Conservation (phyloP, 2,797 vertebrate genomes). For the Myripristis jacobus region DNA sequence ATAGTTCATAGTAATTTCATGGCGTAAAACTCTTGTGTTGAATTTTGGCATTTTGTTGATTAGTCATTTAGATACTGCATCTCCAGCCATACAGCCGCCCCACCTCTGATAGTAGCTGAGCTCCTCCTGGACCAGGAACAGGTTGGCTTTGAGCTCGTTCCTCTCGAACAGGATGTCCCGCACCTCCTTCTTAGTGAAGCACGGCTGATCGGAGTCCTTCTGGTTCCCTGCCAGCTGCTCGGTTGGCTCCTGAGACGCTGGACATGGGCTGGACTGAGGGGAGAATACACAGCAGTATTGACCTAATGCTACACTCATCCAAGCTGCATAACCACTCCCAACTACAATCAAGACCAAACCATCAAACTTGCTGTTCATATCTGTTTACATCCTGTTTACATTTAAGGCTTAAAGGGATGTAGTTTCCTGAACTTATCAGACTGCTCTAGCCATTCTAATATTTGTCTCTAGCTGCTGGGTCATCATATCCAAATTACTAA, state of each 20-base stretch:
- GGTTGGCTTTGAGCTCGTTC: slow-evolving; percentile 95
- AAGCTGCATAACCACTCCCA: not conserved
- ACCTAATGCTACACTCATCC: not conserved
- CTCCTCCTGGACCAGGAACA: slow-evolving; percentile 97
- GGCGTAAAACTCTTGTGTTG: no score
- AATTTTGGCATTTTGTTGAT: no score
- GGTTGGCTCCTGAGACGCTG: slow-evolving; percentile 38
- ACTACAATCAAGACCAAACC: not conserved
- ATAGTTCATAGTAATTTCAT: no score
- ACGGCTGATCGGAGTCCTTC: slow-evolving; percentile 81
- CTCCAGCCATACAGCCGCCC: slow-evolving; percentile 20
- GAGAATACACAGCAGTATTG: slow-evolving; percentile 11
- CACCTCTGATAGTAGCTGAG: slow-evolving; percentile 95
- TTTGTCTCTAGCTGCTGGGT: no score
- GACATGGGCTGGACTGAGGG: slow-evolving; percentile 64
- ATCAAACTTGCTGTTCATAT: no score
- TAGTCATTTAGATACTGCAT: no score
- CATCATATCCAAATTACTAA: no score
- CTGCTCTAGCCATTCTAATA: no score
- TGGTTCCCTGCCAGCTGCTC: slow-evolving; percentile 69
- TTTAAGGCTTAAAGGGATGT: no score
- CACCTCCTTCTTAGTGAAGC: slow-evolving; percentile 93
- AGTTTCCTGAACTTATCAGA: no score
- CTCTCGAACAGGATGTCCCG: slow-evolving; percentile 93
- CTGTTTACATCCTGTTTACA: no score